Percentiles rank a stretch among this genome's conserved stretches.
Evolutionary conservation across 2,888 invertebrate species (phyloP).

Genomic region (Callinectes sapidus): DNA sequence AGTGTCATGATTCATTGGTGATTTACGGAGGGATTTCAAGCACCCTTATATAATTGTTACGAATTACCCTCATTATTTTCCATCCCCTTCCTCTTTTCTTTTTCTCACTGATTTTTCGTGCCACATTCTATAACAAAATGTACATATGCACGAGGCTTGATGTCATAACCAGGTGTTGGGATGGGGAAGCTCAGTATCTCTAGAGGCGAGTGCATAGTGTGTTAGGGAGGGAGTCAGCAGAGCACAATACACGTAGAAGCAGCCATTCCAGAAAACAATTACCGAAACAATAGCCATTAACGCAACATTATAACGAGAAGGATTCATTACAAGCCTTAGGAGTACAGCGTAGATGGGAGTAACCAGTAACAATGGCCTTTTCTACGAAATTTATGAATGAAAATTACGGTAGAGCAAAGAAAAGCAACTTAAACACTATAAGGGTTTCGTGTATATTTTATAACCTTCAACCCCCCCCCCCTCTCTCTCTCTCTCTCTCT

Average conservation of each 20-base stretch:
- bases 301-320: not conserved
- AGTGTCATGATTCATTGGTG: not conserved
- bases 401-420: not conserved
- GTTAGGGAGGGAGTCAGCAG: not conserved
- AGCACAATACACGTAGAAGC: not conserved
- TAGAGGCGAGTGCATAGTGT: not conserved
- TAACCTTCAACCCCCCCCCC: not conserved
- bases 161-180: not conserved
- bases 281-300: not conserved
- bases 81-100: not conserved
- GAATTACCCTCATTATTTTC: not conserved
- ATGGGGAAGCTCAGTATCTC: not conserved
- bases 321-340: not conserved
- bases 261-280: not conserved
- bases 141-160: not conserved
- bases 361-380: not conserved
- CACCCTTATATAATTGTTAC: not conserved
- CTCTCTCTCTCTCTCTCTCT: constrained; percentile 31
- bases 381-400: not conserved
- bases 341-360: not conserved
- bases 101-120: not conserved
- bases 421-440: not conserved
- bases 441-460: not conserved
- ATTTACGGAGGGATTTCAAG: not conserved
- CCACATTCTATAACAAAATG: not conserved